A percentile compares a stretch with the other conserved stretches of the same genome.
These are phyloP conservation scores for Amphiprion percula DNA, from an alignment of 2,113 vertebrate genomes.

Conservation along the genomic window DNA sequence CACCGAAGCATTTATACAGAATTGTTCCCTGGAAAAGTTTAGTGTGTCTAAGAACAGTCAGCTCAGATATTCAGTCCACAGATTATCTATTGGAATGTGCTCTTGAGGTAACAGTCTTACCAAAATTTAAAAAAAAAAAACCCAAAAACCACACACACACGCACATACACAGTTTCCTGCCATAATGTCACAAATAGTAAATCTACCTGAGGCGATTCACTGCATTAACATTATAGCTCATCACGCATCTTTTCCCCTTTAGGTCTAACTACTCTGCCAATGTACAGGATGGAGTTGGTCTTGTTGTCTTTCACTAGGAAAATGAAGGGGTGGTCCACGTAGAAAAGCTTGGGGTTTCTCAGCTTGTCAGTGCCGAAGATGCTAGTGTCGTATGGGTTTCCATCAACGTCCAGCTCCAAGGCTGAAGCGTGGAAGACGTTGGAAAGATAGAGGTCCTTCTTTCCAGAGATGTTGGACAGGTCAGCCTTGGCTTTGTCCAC, in stretches of 20 bases:
- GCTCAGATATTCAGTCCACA: slow-evolving; percentile 58
- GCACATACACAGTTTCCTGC: slow-evolving; percentile 29
- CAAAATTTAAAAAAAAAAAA: slow-evolving; percentile 2
- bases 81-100: slow-evolving; percentile 71
- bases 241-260: slow-evolving; percentile 97
- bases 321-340: slow-evolving; percentile 95
- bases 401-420: slow-evolving; percentile 90
- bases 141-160: neutral
- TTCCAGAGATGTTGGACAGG: slow-evolving; percentile 96
- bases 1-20: neutral
- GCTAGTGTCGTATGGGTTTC: slow-evolving; percentile 91
- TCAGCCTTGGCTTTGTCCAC: slow-evolving; percentile 97
- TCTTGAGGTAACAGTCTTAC: slow-evolving; percentile 74
- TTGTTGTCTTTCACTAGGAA: slow-evolving; percentile 97
- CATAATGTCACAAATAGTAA: slow-evolving; percentile 47
- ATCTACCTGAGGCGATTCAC: slow-evolving; percentile 12
- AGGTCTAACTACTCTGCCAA: slow-evolving; percentile 92
- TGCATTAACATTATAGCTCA: slow-evolving; percentile 88
- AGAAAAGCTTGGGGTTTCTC: slow-evolving; percentile 94
- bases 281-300: slow-evolving; percentile 94
- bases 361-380: slow-evolving; percentile 91
- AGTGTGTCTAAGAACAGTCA: slow-evolving; percentile 6
- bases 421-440: slow-evolving; percentile 93
- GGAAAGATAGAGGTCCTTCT: slow-evolving; percentile 96
- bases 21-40: slow-evolving; percentile 34